Evolutionary conservation across 2,888 invertebrate genomes (phyloP).

Genomic region (Heteromurus nitidus): DNA sequence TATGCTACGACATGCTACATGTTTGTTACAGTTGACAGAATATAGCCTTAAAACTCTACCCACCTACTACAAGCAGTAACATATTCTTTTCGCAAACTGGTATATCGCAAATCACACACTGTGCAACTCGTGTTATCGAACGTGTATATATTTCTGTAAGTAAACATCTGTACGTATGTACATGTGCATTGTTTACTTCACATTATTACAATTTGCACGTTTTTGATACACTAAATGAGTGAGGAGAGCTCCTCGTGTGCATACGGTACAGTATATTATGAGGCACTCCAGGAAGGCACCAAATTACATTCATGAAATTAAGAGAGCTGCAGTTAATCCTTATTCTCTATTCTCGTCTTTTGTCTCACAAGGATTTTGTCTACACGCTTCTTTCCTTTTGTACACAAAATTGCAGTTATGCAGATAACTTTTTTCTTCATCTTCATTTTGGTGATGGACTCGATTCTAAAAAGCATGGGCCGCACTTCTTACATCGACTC

Average conservation of each 20-base stretch:
- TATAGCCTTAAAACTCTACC: slow-evolving; percentile 17
- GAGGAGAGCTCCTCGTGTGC: no score
- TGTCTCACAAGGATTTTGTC: slow-evolving; percentile 22
- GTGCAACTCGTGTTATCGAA: not conserved
- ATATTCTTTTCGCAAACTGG: slow-evolving; percentile 9
- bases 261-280: not conserved
- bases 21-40: slow-evolving; percentile 32
- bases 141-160: no score
- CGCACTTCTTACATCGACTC: no score
- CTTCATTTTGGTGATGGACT: not conserved
- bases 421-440: no score
- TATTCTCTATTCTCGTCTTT: slow-evolving; percentile 17
- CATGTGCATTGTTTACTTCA: not conserved
- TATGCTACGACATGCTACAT: no score
- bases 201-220: no score
- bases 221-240: no score
- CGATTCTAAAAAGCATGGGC: no score
- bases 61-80: not conserved
- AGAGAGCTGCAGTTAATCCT: slow-evolving; percentile 28
- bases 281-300: slow-evolving; percentile 59
- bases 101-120: not conserved
- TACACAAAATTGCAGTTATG: no score
- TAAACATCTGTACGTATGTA: not conserved
- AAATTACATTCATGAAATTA: slow-evolving; percentile 55
- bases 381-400: no score